A percentile compares a stretch with the other conserved stretches of the same genome.
phyloP scores from a whole-genome alignment of 2,113 vertebrate species.

The Porphyrio hochstetteri region DNA sequence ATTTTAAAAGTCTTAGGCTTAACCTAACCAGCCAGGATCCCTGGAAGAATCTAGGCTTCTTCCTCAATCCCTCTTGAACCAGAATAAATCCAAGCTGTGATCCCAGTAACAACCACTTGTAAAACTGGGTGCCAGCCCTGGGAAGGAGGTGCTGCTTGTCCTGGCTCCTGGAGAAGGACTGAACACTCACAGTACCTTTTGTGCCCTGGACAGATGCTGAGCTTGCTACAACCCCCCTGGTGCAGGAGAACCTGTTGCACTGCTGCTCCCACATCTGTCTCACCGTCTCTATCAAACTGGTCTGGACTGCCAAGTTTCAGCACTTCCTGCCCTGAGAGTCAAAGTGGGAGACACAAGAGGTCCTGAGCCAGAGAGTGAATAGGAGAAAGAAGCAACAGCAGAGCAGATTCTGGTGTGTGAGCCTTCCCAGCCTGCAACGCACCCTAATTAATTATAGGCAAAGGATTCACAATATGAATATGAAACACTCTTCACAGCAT shows the following conservation, averaged over 20 bases:
- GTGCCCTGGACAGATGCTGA: background rate
- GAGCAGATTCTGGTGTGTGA: background rate
- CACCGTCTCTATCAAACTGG: fast-evolving
- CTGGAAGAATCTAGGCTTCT: background rate
- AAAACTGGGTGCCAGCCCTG: background rate
- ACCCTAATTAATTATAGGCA: background rate
- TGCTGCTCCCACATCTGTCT: background rate
- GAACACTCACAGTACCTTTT: background rate
- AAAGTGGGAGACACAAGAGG: background rate
- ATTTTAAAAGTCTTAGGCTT: background rate
- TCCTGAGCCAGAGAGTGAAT: background rate
- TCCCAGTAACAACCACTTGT: background rate
- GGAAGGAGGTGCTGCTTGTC: background rate
- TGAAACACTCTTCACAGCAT: background rate
- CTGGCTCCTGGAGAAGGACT: background rate
- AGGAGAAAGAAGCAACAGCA: background rate
- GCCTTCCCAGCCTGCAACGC: background rate
- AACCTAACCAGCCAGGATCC: background rate
- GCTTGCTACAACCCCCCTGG: background rate
- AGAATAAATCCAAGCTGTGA: background rate
- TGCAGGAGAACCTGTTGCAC: background rate
- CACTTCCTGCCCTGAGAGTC: background rate
- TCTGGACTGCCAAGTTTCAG: background rate
- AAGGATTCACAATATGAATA: background rate
- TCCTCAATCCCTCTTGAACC: background rate